Evolutionary conservation across 2,888 invertebrate species (phyloP).

Genomic region (Drosophila vallismaia): DNA sequence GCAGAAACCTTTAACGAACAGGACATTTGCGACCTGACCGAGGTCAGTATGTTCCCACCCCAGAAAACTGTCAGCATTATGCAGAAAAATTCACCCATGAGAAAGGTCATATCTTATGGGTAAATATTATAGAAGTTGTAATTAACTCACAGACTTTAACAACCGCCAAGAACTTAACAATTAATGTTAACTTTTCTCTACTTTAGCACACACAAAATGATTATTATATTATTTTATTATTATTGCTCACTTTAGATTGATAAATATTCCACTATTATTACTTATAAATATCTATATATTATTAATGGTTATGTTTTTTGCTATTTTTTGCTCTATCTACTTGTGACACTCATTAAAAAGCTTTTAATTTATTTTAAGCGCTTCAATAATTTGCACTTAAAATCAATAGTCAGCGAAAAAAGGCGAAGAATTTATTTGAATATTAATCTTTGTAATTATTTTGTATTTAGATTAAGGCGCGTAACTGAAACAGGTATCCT

Average conservation of each 20-base stretch:
- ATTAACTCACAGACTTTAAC: not conserved
- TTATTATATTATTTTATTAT: not conserved
- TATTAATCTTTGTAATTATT: not conserved
- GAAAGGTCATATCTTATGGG: slow-evolving; percentile 84
- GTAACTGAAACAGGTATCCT: slow-evolving; percentile 87
- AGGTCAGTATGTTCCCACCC: slow-evolving; percentile 86
- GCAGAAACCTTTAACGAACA: slow-evolving; percentile 87
- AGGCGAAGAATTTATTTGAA: not conserved
- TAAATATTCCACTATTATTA: not conserved
- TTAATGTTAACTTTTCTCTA: not conserved
- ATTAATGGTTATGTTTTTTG: not conserved
- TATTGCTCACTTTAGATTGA: not conserved
- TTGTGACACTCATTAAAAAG: not conserved
- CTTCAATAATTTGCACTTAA: not conserved
- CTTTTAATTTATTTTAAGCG: not conserved
- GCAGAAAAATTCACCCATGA: slow-evolving; percentile 87
- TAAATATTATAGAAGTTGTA: slow-evolving; percentile 18
- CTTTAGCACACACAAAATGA: not conserved
- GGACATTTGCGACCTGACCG: slow-evolving; percentile 88
- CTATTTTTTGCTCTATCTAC: not conserved
- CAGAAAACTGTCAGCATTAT: slow-evolving; percentile 86
- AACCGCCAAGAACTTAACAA: not conserved
- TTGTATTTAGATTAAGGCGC: slow-evolving; percentile 85
- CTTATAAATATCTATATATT: not conserved
- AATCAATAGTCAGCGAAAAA: not conserved